Percentiles rank a stretch among this genome's conserved stretches.
These are phyloP conservation scores for Zoanthus sansibaricus DNA, from an alignment of 92 coral and sea anemone genomes.

Conservation along the genomic window DNA sequence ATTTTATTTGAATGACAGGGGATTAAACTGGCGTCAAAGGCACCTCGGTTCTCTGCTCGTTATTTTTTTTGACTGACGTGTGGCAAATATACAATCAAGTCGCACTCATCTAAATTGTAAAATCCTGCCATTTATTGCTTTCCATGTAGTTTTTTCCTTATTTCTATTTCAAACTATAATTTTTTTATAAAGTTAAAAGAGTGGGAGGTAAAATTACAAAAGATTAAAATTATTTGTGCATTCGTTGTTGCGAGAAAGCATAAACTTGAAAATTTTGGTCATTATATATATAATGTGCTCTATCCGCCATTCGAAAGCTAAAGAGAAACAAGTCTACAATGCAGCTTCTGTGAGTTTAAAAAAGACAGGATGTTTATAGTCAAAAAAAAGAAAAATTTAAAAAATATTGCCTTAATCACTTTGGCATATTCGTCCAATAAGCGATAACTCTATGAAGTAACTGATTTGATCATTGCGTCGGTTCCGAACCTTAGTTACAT, in stretches of 20 bases:
- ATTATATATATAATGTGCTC: neutral
- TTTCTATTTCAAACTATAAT: neutral
- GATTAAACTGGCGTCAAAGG: conserved; percentile 34
- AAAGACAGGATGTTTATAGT: conserved; percentile 49
- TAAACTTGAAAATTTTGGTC: conserved; percentile 2
- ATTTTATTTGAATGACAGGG: conserved; percentile 43
- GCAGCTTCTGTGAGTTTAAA: conserved; percentile 10
- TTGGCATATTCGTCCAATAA: conserved; percentile 39
- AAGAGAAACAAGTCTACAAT: conserved; percentile 16
- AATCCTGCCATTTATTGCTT: conserved; percentile 1
- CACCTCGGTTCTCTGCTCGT: conserved; percentile 43
- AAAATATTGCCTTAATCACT: conserved; percentile 30
- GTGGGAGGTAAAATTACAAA: neutral
- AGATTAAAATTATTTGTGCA: neutral
- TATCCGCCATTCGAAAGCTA: neutral
- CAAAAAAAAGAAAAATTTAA: conserved; percentile 37
- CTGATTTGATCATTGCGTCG: conserved; percentile 37
- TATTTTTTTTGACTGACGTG: conserved; percentile 30
- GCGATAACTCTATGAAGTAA: conserved; percentile 29
- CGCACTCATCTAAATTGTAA: neutral
- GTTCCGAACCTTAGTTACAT: conserved; percentile 29
- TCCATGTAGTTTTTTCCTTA: neutral
- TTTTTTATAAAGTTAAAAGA: neutral
- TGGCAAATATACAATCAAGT: conserved; percentile 19
- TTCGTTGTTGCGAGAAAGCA: neutral